Conservation (phyloP, 2,113 vertebrate genomes). For the Gyps fulvus region DNA sequence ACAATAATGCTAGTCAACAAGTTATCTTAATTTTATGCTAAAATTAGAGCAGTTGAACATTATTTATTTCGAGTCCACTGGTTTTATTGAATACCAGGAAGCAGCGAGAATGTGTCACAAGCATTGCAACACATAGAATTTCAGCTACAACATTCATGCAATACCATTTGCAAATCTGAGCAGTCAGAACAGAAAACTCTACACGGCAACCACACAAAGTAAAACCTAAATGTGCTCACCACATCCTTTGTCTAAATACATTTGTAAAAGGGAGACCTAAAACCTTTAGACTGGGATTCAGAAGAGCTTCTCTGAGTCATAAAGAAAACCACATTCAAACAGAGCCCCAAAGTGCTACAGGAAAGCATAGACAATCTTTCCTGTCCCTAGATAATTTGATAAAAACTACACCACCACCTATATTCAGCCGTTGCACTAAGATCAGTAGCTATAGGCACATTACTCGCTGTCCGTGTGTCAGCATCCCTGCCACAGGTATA, state of each 20-base stretch:
- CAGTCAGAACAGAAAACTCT: background rate
- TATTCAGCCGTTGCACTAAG: background rate
- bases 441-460: background rate
- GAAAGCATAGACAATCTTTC: background rate
- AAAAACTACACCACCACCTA: background rate
- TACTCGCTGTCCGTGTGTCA: fast-evolving
- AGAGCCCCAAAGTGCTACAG: fast-evolving
- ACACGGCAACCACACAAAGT: background rate
- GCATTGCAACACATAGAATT: background rate
- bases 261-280: background rate
- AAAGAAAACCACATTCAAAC: background rate
- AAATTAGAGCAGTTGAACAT: conserved; percentile 4
- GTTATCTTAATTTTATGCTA: background rate
- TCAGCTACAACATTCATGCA: background rate
- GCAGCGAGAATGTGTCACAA: background rate
- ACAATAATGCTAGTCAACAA: background rate
- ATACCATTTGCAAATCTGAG: background rate
- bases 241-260: background rate
- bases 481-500: background rate
- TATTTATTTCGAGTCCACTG: background rate
- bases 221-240: background rate
- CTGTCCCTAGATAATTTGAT: background rate
- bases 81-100: background rate
- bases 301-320: background rate
- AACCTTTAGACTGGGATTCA: background rate